Evolutionary conservation across 2,888 invertebrate genomes (phyloP), one percentile per base, ranked within the genome.

Genomic region (Gasteruption jaculator): DNA sequence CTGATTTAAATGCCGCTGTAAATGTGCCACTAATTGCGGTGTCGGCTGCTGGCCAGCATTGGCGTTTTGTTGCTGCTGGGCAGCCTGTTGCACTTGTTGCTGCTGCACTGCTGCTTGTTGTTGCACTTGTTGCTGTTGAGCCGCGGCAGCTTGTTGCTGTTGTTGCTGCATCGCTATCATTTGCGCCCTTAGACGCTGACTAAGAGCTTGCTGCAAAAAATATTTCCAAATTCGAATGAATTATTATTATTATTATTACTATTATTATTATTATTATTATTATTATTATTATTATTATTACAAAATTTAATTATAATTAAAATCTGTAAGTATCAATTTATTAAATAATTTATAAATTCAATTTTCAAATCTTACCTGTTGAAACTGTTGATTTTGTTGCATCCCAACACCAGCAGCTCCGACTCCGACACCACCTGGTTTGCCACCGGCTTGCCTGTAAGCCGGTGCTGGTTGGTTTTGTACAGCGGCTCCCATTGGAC

Each of bases 381-480:
- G 76, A 59, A 73, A 75, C 48, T 77, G 79, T 56, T 79, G 80
- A 68, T 76, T 67, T 8, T 61, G 61, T 43, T 68, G 66, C 22
- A 59, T 62, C 3, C 60, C 56, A 5, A 61, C 58, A 2, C 65
- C 65, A 40, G 67, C 67, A 11, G 65, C 68, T 6, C 60, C 54
- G 4, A 69, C 70, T 4, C 66, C 66, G 19, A 68, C 68, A 10
- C 62, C 45, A 3, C 70, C 66, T 8, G 72, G 72, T 53, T 72
- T 71, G 3, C 72, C 68, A 31, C 65, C 60, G 43, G 75, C 71
- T 44, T 88, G 78, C 5, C 85, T 82, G 71, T 90, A 90, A 0
- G 88, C 86, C 1, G 88, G 86, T 8, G 87, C 86, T 1, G 86
- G 84, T 6, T 85, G 86, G 38, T 70, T 73, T 50, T 70, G 72